Conservation (phyloP, 1,140 invertebrate species). For the Formica selysi region DNA sequence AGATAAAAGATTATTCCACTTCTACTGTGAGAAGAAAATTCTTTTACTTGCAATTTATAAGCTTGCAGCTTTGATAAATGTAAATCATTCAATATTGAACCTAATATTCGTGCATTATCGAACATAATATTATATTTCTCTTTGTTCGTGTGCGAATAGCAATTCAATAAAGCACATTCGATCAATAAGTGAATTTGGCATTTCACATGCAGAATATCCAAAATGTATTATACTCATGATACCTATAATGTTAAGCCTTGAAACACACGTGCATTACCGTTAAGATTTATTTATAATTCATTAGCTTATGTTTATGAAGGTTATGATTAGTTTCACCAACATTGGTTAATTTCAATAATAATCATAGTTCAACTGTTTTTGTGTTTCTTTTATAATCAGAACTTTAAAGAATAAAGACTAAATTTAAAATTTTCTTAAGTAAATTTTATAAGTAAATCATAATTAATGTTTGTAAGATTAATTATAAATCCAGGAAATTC, state of each 20-base stretch:
- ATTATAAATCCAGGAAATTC: background rate
- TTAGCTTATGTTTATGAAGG: background rate
- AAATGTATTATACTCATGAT: slow-evolving; percentile 6
- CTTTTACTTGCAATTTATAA: background rate
- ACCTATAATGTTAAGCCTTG: slow-evolving; percentile 3
- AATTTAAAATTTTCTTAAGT: background rate
- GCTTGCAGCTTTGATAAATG: background rate
- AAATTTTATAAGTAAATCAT: background rate
- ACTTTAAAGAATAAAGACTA: background rate
- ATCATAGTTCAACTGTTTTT: background rate
- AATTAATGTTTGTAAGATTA: background rate
- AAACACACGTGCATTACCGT: background rate
- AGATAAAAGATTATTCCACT: background rate
- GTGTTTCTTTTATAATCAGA: background rate
- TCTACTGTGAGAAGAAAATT: background rate
- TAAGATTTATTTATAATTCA: slow-evolving; percentile 11
- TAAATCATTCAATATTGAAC: background rate
- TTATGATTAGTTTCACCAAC: background rate
- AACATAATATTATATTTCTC: background rate
- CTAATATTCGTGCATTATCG: background rate
- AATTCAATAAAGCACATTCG: background rate
- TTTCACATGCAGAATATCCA: background rate
- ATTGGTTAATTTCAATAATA: background rate
- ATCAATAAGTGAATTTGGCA: background rate
- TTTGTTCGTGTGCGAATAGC: background rate